Percentiles rank a stretch among this genome's conserved stretches.
phyloP scores from a whole-genome alignment of 2,797 vertebrate species.

The Enteromius argenteus region DNA sequence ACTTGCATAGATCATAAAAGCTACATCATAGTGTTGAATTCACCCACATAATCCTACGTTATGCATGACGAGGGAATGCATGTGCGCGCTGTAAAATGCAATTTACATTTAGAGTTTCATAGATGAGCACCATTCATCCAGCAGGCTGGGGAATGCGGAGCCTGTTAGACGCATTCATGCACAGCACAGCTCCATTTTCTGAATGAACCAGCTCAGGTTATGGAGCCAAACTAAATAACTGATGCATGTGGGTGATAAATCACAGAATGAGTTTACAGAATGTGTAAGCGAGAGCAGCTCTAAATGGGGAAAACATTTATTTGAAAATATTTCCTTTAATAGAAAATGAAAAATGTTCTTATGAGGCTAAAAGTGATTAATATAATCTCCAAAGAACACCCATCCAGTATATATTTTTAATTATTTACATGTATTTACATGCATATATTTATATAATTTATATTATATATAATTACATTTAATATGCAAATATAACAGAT shows the following conservation, averaged over 20 bases:
- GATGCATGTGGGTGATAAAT: not conserved
- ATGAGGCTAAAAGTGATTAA: not conserved
- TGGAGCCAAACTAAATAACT: slow-evolving; percentile 7
- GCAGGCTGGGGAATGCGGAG: not conserved
- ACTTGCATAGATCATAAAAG: not conserved
- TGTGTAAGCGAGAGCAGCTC: not conserved
- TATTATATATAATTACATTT: no score
- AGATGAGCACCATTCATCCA: not conserved
- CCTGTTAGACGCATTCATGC: slow-evolving; percentile 13
- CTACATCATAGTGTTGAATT: not conserved
- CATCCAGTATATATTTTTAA: no score
- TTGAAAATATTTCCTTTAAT: not conserved
- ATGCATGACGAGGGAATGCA: not conserved
- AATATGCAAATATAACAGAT: no score
- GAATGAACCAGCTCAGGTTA: slow-evolving; percentile 5
- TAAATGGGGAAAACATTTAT: not conserved
- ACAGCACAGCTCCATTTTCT: not conserved
- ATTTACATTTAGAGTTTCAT: not conserved
- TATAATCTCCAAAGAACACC: not conserved
- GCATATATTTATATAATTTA: no score
- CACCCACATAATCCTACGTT: slow-evolving; percentile 6
- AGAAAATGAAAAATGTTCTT: not conserved
- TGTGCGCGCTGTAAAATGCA: not conserved
- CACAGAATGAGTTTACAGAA: slow-evolving; percentile 5
- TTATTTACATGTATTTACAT: no score